Evolutionary conservation across 1,140 invertebrate species (phyloP).

Genomic region (Neodiprion pinetum): DNA sequence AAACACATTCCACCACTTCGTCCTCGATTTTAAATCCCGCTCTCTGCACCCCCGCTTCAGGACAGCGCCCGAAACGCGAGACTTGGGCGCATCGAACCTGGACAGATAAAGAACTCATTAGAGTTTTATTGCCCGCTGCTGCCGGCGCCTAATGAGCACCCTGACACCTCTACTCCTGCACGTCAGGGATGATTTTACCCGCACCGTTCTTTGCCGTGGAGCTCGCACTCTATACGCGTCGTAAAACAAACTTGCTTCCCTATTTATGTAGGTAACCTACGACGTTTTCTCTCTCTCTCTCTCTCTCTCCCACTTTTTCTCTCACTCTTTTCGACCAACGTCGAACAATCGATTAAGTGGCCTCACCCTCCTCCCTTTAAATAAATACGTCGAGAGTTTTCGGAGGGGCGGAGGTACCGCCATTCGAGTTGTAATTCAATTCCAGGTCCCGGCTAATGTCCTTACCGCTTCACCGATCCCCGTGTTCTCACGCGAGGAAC

Average conservation of each 20-base stretch:
- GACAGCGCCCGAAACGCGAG: neutral
- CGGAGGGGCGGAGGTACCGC: neutral
- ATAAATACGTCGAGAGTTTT: neutral
- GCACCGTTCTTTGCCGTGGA: neutral
- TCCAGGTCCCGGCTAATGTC: neutral
- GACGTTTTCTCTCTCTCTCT: neutral
- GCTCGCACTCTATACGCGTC: neutral
- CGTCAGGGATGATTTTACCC: slow-evolving; percentile 6
- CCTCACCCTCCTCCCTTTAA: neutral
- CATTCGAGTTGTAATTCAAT: neutral
- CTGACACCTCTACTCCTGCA: slow-evolving; percentile 4
- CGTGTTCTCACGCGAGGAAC: neutral
- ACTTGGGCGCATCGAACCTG: neutral
- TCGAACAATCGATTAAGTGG: slow-evolving; percentile 7
- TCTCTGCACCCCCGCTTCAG: neutral
- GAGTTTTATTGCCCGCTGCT: slow-evolving; percentile 7
- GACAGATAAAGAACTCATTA: slow-evolving; percentile 14
- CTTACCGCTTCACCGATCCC: neutral
- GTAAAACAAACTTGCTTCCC: neutral
- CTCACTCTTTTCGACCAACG: neutral
- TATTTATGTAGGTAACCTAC: neutral
- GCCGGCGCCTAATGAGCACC: slow-evolving; percentile 6
- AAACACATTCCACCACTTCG: neutral
- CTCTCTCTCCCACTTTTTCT: no score
- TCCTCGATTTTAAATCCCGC: neutral